Conservation (phyloP, 2,113 vertebrate species). For the Epinephelus lanceolatus region DNA sequence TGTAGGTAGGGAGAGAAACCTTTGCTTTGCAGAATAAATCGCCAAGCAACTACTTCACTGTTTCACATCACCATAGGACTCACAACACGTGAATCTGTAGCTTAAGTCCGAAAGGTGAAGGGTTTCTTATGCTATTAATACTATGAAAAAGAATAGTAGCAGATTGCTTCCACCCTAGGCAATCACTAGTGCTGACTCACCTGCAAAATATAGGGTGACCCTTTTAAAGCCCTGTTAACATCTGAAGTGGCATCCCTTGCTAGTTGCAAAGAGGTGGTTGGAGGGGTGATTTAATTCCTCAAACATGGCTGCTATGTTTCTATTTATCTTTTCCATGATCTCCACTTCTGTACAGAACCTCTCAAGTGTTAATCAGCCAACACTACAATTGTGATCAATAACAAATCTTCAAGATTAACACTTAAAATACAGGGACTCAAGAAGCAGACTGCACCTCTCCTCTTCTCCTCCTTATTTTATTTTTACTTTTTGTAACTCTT, state of each 20-base stretch:
- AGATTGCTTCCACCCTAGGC: background rate
- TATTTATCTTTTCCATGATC: constrained; percentile 64
- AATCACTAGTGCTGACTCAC: background rate
- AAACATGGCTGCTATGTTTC: constrained; percentile 73
- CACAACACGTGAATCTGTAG: constrained; percentile 15
- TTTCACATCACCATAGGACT: background rate
- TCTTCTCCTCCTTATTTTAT: constrained; percentile 59
- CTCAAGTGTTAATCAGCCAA: constrained; percentile 50
- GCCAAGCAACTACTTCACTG: background rate
- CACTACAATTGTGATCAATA: background rate
- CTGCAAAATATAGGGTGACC: background rate
- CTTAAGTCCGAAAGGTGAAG: constrained; percentile 18
- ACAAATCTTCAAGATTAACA: constrained; percentile 56
- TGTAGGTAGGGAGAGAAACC: background rate
- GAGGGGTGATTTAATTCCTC: constrained; percentile 57
- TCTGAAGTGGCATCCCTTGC: constrained; percentile 11
- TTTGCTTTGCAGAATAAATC: background rate
- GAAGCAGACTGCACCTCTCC: constrained; percentile 47
- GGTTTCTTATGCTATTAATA: background rate
- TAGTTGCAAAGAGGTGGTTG: constrained; percentile 28
- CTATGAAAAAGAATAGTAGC: background rate
- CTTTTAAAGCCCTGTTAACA: constrained; percentile 2
- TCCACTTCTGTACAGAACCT: constrained; percentile 66
- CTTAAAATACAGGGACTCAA: constrained; percentile 62
- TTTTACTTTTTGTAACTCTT: constrained; percentile 32